These are phyloP conservation scores for Gallinago undulata DNA, from an alignment of 2,113 vertebrate species.

Conservation along the genomic window DNA sequence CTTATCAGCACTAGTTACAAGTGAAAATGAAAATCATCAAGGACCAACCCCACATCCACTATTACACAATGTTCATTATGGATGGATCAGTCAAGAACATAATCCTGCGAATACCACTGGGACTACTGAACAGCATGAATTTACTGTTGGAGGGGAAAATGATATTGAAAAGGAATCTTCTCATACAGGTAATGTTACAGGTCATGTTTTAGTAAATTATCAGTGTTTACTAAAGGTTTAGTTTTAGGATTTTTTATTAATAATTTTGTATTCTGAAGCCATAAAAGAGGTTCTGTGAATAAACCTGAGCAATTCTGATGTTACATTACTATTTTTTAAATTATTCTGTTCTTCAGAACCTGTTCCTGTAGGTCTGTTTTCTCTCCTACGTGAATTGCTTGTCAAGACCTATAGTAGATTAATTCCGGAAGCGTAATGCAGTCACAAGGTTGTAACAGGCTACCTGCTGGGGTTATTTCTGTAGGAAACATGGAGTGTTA, in stretches of 20 bases:
- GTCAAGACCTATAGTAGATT: background rate
- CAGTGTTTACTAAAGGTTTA: background rate
- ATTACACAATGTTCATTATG: background rate
- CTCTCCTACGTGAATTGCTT: background rate
- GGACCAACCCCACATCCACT: conserved; percentile 20
- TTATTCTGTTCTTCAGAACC: background rate
- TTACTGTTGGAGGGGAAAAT: conserved; percentile 10
- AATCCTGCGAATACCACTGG: background rate
- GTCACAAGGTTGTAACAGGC: background rate
- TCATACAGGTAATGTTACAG: conserved; percentile 44
- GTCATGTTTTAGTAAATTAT: background rate
- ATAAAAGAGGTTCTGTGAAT: background rate
- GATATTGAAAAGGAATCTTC: background rate
- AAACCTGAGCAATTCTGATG: background rate
- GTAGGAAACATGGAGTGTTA: background rate
- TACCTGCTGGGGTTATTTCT: background rate
- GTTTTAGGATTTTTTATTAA: background rate
- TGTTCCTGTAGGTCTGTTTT: background rate
- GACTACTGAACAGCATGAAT: background rate
- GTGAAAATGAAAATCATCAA: background rate
- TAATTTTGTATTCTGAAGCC: background rate
- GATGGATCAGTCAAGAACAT: background rate
- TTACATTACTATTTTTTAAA: fast-evolving
- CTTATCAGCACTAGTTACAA: conserved; percentile 37
- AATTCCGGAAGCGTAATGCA: background rate